Evolutionary conservation across 2,797 vertebrate species (phyloP).

Genomic region (Peromyscus nudipes): DNA sequence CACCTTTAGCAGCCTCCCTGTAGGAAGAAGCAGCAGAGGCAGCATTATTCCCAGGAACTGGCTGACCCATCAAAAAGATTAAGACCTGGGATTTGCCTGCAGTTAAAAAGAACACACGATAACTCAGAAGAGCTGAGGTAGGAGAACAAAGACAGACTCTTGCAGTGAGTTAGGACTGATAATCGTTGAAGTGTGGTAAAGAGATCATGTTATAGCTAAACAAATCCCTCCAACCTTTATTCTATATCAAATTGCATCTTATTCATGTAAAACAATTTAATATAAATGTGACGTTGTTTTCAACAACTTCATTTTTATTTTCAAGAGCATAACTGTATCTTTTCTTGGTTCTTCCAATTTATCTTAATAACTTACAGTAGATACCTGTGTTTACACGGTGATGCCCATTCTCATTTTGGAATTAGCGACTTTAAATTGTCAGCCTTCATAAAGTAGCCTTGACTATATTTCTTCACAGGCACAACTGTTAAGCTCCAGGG

Average conservation of each 20-base stretch:
- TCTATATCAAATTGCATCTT: background rate
- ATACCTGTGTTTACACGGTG: background rate
- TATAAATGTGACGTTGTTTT: constrained; percentile 56
- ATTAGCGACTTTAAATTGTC: constrained; percentile 16
- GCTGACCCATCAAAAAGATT: too few relatives aligned
- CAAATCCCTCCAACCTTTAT: constrained; percentile 31
- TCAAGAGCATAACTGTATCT: background rate
- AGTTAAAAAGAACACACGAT: background rate
- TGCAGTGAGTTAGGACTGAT: background rate
- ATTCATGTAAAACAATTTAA: background rate
- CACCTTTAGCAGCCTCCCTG: background rate
- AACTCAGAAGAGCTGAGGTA: background rate
- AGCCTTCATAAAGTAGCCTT: background rate
- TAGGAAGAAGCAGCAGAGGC: background rate
- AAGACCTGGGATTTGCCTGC: background rate
- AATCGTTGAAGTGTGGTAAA: background rate
- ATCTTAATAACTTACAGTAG: background rate
- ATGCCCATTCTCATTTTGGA: background rate
- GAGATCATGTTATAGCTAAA: background rate
- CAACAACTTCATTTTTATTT: background rate
- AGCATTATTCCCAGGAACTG: background rate
- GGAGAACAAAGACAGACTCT: background rate
- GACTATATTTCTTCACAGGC: background rate
- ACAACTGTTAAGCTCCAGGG: background rate
- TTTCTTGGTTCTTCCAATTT: constrained; percentile 24